phyloP scores from a whole-genome alignment of 2,888 invertebrate species.

The Dione juno region DNA sequence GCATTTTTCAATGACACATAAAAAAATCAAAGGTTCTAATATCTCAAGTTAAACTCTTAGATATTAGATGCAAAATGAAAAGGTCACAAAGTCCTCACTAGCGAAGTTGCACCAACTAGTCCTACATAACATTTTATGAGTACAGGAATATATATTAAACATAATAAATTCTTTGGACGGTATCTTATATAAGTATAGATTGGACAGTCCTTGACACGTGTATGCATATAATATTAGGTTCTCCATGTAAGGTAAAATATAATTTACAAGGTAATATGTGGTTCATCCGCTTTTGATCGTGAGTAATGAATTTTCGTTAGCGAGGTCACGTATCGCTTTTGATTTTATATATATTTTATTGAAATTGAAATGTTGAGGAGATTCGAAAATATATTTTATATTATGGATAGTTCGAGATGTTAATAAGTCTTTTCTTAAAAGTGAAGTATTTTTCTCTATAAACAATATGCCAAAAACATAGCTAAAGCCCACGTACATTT shows the following conservation, averaged over 20 bases:
- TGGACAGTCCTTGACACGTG: not conserved
- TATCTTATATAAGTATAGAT: constrained; percentile 3
- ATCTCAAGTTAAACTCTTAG: no score
- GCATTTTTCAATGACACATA: no score
- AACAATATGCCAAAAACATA: not conserved
- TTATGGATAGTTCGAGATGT: not conserved
- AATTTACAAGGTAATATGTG: not conserved
- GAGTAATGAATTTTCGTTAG: constrained; percentile 6
- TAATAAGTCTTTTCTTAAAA: not conserved
- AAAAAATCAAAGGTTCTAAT: no score
- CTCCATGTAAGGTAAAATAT: not conserved
- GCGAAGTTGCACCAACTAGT: no score
- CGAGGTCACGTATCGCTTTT: not conserved
- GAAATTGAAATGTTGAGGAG: not conserved
- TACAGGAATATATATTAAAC: no score
- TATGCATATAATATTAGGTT: constrained; percentile 5
- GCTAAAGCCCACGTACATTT: constrained; percentile 1
- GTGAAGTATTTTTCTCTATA: not conserved
- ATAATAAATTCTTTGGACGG: not conserved
- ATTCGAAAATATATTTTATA: not conserved
- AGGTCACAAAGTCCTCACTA: no score
- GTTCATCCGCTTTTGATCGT: constrained; percentile 8
- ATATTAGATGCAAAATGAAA: no score
- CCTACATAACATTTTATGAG: no score
- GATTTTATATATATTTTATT: not conserved